phyloP scores from a whole-genome alignment of 92 coral and sea anemone genomes.

The Metridium senile region DNA sequence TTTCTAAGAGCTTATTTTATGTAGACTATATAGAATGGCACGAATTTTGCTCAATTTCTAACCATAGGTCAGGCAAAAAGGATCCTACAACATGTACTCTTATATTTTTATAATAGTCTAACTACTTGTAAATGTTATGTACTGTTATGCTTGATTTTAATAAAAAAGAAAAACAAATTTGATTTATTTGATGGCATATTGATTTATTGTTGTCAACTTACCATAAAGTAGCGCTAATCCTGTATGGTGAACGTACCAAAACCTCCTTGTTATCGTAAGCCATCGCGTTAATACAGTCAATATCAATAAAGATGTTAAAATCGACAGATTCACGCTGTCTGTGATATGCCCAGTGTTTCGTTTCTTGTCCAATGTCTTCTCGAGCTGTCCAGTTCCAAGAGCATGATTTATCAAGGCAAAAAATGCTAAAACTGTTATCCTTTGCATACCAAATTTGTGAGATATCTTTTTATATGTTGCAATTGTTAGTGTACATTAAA shows the following conservation, averaged over 20 bases:
- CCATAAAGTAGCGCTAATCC: slow-evolving; percentile 62
- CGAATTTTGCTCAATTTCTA: too few species aligned
- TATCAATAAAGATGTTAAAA: slow-evolving; percentile 41
- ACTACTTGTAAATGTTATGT: too few species aligned
- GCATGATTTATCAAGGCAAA: not conserved
- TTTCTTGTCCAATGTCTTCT: slow-evolving; percentile 41
- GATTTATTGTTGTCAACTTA: too few species aligned
- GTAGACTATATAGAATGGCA: too few species aligned
- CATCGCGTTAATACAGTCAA: slow-evolving; percentile 58
- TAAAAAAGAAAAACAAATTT: too few species aligned
- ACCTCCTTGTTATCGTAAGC: slow-evolving; percentile 37
- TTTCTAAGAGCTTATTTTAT: too few species aligned
- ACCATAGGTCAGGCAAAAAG: too few species aligned
- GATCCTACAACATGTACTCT: too few species aligned
- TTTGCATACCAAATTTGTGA: not conserved
- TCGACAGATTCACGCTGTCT: slow-evolving; percentile 53
- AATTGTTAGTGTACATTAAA: not conserved
- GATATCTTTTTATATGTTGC: not conserved
- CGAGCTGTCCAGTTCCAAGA: slow-evolving; percentile 19
- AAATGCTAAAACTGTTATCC: not conserved
- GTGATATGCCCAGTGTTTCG: slow-evolving; percentile 39
- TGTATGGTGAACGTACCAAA: slow-evolving; percentile 66
- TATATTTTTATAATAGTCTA: too few species aligned
- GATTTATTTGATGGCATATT: too few species aligned
- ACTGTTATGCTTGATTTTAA: too few species aligned